Conservation (phyloP, 2,797 vertebrate species). For the Rhodeus uyekii region DNA sequence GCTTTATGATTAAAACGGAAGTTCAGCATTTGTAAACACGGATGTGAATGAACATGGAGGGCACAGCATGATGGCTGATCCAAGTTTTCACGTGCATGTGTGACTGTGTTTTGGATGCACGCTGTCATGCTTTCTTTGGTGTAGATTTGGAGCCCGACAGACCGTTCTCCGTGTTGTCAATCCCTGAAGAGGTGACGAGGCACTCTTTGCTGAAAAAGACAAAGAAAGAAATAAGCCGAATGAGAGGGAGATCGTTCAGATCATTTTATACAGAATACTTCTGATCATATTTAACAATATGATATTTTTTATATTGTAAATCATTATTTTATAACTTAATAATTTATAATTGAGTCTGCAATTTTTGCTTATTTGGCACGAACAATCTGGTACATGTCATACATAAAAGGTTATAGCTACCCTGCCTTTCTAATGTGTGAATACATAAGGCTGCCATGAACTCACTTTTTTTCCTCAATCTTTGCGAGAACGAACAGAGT, state of each 20-base stretch:
- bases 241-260: background rate
- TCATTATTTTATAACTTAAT: background rate
- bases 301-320: background rate
- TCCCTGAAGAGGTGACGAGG: constrained; percentile 94
- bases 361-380: background rate
- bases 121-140: constrained; percentile 86
- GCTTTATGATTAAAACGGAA: background rate
- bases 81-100: constrained; percentile 12
- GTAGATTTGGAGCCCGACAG: constrained; percentile 90
- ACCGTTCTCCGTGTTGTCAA: constrained; percentile 95
- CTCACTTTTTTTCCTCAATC: constrained; percentile 93
- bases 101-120: constrained; percentile 56
- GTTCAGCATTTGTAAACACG: constrained; percentile 22
- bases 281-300: background rate
- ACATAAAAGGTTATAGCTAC: background rate
- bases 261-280: background rate
- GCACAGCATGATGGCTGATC: constrained; percentile 31
- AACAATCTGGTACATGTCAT: background rate
- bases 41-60: constrained; percentile 27
- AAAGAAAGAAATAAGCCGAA: background rate
- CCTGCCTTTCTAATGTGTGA: background rate
- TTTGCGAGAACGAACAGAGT: constrained; percentile 88
- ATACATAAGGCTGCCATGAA: background rate
- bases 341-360: background rate
- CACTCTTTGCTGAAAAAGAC: constrained; percentile 86